Percentiles rank a stretch among this genome's conserved stretches.
Conservation (phyloP, 2,888 invertebrate genomes). For the Philereme transversata region DNA sequence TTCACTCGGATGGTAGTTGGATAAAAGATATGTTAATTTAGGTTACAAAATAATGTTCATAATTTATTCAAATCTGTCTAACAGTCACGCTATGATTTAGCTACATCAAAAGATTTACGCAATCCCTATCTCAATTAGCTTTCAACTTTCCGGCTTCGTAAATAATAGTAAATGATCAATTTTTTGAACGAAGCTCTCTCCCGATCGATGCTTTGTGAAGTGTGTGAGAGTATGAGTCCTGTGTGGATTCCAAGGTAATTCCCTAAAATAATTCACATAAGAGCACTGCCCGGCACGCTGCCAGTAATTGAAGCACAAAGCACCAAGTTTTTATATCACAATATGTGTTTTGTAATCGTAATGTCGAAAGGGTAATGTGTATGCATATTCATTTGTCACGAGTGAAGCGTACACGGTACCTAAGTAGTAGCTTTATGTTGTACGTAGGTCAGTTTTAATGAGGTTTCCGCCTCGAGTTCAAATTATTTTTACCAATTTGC, state of each 20-base stretch:
- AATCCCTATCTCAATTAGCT: slow-evolving; percentile 13
- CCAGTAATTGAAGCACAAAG: slow-evolving; percentile 82
- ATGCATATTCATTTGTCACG: slow-evolving; percentile 47
- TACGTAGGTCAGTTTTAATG: slow-evolving; percentile 73
- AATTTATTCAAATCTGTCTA: too few species aligned
- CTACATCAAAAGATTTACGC: too few species aligned
- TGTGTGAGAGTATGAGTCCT: slow-evolving; percentile 63
- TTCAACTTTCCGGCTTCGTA: slow-evolving; percentile 33
- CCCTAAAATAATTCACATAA: slow-evolving; percentile 80
- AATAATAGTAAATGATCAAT: slow-evolving; percentile 30
- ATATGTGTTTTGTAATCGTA: slow-evolving; percentile 82
- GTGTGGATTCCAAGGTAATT: slow-evolving; percentile 74
- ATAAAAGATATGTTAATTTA: too few species aligned
- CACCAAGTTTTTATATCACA: slow-evolving; percentile 82
- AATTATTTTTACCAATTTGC: slow-evolving; percentile 49
- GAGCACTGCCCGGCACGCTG: slow-evolving; percentile 84
- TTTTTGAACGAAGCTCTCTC: slow-evolving; percentile 46
- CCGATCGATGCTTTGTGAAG: slow-evolving; percentile 53
- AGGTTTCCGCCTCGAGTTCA: slow-evolving; percentile 58
- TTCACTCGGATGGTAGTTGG: too few species aligned
- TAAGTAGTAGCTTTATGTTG: slow-evolving; percentile 82
- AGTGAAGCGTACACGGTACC: slow-evolving; percentile 64
- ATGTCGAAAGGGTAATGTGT: slow-evolving; percentile 78
- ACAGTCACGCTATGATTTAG: too few species aligned
- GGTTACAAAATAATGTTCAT: too few species aligned